Conservation (phyloP, 2,888 invertebrate genomes). For the Aphidius colemani region DNA sequence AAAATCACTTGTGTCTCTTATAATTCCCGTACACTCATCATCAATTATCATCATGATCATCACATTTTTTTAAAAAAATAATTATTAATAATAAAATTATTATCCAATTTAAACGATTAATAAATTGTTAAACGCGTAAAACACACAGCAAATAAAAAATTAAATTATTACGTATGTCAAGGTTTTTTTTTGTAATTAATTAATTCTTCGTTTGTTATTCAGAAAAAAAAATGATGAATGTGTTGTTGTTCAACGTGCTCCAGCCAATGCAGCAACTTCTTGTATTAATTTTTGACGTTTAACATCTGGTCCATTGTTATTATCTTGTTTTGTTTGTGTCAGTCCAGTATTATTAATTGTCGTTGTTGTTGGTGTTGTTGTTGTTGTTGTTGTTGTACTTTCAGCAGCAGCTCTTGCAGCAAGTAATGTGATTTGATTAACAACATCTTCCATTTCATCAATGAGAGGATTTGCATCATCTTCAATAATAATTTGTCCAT, state of each 20-base stretch:
- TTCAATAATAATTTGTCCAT: conserved; percentile 46
- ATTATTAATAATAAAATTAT: conserved; percentile 9
- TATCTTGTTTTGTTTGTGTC: conserved; percentile 45
- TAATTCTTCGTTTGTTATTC: too few species aligned
- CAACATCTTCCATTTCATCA: conserved; percentile 83
- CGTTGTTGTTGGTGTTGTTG: conserved; percentile 38
- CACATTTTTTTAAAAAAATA: neutral
- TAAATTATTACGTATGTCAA: too few species aligned
- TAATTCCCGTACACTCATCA: conserved; percentile 20
- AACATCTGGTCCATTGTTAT: conserved; percentile 53
- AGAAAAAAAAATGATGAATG: conserved; percentile 2
- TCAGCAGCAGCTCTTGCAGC: conserved; percentile 78
- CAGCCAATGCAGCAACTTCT: conserved; percentile 51
- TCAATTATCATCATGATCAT: neutral
- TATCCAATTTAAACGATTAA: neutral
- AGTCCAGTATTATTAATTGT: conserved; percentile 33
- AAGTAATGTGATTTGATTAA: conserved; percentile 78
- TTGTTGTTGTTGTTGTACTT: conserved; percentile 53
- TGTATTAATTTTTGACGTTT: conserved; percentile 53
- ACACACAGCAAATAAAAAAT: too few species aligned
- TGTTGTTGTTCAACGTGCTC: conserved; percentile 44
- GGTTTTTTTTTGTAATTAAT: conserved; percentile 1
- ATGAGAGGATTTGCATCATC: conserved; percentile 63
- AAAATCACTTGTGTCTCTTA: conserved; percentile 26
- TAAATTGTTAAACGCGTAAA: too few species aligned